phyloP scores from a whole-genome alignment of 2,113 vertebrate genomes.

The Brachypteracias leptosomus region DNA sequence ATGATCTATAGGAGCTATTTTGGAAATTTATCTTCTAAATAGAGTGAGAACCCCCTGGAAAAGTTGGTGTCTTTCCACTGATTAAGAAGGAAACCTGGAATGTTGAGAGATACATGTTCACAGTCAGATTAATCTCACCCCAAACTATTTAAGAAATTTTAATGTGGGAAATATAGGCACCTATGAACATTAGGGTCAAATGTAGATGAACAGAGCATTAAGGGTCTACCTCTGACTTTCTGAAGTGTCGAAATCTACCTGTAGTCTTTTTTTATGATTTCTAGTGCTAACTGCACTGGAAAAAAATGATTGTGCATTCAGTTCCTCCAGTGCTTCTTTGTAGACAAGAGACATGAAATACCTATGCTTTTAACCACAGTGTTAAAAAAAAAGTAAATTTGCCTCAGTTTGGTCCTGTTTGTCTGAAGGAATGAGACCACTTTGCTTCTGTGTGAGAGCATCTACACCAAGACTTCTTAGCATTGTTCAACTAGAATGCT shows the following conservation, averaged over 20 bases:
- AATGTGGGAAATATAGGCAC: not conserved
- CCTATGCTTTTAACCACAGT: not conserved
- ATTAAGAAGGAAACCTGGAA: not conserved
- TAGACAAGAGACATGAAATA: not conserved
- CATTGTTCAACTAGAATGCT: not conserved
- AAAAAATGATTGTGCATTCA: not conserved
- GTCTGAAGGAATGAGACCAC: not conserved
- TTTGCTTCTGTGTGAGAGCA: not conserved
- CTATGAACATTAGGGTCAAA: not conserved
- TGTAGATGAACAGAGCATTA: not conserved
- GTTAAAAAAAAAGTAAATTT: not conserved
- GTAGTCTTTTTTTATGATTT: not conserved
- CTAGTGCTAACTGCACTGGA: not conserved
- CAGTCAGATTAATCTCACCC: not conserved
- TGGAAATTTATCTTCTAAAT: not conserved
- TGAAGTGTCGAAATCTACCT: not conserved
- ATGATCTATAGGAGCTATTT: not conserved
- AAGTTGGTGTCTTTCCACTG: not conserved
- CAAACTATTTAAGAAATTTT: not conserved
- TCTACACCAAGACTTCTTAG: not conserved
- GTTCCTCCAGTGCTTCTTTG: not conserved
- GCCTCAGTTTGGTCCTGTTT: not conserved
- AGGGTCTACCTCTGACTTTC: not conserved
- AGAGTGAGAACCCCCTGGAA: not conserved
- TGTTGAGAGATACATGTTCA: not conserved